Conservation (phyloP, 2,888 invertebrate species). For the Andrena minutula region DNA sequence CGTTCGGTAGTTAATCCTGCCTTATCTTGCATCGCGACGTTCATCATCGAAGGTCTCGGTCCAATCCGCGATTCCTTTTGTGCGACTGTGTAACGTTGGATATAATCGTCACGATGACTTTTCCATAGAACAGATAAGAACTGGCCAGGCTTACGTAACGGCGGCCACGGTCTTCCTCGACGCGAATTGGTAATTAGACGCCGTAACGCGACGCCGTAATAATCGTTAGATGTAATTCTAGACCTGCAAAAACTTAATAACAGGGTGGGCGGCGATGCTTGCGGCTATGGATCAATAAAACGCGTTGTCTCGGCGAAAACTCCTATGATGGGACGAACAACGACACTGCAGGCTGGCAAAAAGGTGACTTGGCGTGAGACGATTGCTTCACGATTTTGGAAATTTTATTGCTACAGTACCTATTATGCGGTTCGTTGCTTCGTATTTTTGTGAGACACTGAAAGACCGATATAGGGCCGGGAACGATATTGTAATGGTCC, state of each 20-base stretch:
- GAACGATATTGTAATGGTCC: slow-evolving; percentile 33
- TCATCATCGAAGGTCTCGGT: slow-evolving; percentile 27
- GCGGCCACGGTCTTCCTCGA: slow-evolving; percentile 27
- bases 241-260: slow-evolving; percentile 80
- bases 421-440: too few relatives aligned
- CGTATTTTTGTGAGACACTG: too few relatives aligned
- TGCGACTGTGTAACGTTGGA: background rate
- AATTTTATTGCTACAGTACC: too few relatives aligned
- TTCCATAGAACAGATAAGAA: slow-evolving; percentile 26
- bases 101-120: slow-evolving; percentile 39
- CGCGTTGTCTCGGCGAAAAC: slow-evolving; percentile 24
- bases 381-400: too few relatives aligned
- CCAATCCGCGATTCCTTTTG: slow-evolving; percentile 9
- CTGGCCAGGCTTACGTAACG: slow-evolving; percentile 35
- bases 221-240: slow-evolving; percentile 79
- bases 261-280: slow-evolving; percentile 71
- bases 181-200: slow-evolving; percentile 62
- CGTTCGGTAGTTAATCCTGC: background rate
- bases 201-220: slow-evolving; percentile 78
- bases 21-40: slow-evolving; percentile 28
- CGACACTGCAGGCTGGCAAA: too few relatives aligned
- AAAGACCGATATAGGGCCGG: background rate
- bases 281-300: slow-evolving; percentile 77
- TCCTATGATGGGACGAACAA: too few relatives aligned
- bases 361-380: too few relatives aligned